Evolutionary conservation across 2,113 vertebrate genomes (phyloP).

Genomic region (Hirundichthys speculiger): DNA sequence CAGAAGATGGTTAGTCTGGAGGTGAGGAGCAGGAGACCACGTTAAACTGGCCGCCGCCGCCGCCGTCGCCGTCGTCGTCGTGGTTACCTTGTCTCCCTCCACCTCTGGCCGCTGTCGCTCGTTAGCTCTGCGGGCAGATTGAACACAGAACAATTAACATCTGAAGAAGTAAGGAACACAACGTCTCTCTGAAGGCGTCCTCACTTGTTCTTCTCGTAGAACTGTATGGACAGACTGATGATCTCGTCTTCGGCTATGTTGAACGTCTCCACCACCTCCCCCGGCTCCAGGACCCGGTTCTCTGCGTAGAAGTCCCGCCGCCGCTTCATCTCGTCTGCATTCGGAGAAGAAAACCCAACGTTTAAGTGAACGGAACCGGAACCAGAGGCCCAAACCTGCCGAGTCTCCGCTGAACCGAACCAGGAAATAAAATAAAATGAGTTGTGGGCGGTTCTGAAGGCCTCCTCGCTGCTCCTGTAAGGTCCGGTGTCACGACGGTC

Average conservation of each 20-base stretch:
- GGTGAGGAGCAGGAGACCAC: no score
- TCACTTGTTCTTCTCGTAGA: constrained; percentile 89
- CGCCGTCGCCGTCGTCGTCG: no score
- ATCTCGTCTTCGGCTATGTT: constrained; percentile 88
- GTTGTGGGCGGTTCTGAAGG: no score
- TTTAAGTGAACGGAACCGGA: neutral
- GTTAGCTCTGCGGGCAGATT: constrained; percentile 76
- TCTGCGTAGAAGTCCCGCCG: constrained; percentile 91
- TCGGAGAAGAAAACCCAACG: neutral
- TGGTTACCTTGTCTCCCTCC: constrained; percentile 90
- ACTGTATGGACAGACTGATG: constrained; percentile 95
- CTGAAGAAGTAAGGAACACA: no score
- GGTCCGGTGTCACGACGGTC: no score
- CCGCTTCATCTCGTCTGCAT: constrained; percentile 93
- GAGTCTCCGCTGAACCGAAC: no score
- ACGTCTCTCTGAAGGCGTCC: no score
- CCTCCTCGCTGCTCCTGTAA: no score
- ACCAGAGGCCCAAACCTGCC: no score
- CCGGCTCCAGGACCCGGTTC: constrained; percentile 82
- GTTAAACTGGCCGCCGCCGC: no score
- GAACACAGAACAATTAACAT: neutral
- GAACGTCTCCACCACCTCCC: constrained; percentile 85
- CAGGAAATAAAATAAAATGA: no score
- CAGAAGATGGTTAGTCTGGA: no score
- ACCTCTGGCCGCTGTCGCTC: constrained; percentile 84